These are phyloP conservation scores for Emydura subglobosa DNA, from an alignment of 2,113 vertebrate genomes.

Conservation along the genomic window DNA sequence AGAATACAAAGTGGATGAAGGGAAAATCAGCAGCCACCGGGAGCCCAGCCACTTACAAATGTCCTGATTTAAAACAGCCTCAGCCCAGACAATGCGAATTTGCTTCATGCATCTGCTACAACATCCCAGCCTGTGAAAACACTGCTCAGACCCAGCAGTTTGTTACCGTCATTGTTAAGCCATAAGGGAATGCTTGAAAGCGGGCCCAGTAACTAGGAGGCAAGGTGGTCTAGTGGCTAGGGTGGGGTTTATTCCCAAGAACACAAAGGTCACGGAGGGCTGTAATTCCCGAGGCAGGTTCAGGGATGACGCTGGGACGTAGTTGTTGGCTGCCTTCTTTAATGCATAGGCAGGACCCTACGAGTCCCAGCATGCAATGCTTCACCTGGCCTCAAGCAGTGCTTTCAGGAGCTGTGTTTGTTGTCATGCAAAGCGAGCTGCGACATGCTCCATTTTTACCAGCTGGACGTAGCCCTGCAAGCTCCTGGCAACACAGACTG, in stretches of 20 bases:
- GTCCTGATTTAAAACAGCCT: not conserved
- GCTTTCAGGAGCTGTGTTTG: not conserved
- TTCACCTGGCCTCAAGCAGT: rapidly evolving
- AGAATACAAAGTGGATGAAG: conserved; percentile 62
- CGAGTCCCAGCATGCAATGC: rapidly evolving
- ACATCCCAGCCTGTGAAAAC: rapidly evolving
- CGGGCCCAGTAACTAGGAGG: rapidly evolving
- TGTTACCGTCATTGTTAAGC: rapidly evolving
- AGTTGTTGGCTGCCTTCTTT: rapidly evolving
- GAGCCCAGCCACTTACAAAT: not conserved
- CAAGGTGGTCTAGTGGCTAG: not conserved
- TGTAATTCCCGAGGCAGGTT: rapidly evolving
- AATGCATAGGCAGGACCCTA: rapidly evolving
- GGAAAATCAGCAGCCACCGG: not conserved
- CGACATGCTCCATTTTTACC: not conserved
- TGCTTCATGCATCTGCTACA: not conserved
- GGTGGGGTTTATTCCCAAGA: rapidly evolving
- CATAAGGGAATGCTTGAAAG: rapidly evolving
- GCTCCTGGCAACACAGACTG: not conserved
- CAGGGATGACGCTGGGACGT: not conserved
- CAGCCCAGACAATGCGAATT: rapidly evolving
- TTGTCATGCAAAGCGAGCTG: rapidly evolving
- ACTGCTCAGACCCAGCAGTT: rapidly evolving
- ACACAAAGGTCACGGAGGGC: rapidly evolving
- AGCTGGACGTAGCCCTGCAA: not conserved